phyloP scores from a whole-genome alignment of 2,113 vertebrate species.

The Syngnathus floridae region DNA sequence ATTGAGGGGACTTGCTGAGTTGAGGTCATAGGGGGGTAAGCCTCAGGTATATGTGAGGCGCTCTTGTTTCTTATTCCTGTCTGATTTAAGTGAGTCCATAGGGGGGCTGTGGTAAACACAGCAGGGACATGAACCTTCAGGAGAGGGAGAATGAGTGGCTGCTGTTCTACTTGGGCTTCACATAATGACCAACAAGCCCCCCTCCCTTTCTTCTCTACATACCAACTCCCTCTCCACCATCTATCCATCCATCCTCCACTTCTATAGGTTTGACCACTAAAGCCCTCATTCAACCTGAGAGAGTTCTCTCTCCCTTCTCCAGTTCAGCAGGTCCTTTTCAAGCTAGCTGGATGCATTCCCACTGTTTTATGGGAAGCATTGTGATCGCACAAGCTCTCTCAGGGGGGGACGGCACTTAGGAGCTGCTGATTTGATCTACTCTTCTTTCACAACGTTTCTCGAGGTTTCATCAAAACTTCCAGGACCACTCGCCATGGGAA shows the following conservation, averaged over 20 bases:
- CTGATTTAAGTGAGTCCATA: slow-evolving; percentile 60
- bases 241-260: slow-evolving; percentile 25
- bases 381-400: slow-evolving; percentile 58
- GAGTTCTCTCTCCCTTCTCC: slow-evolving; percentile 38
- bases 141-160: slow-evolving; percentile 49
- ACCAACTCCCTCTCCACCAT: slow-evolving; percentile 51
- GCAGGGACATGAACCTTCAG: slow-evolving; percentile 52
- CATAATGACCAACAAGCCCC: slow-evolving; percentile 54
- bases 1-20: slow-evolving; percentile 36
- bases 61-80: slow-evolving; percentile 54
- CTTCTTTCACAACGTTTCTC: slow-evolving; percentile 55
- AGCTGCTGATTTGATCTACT: slow-evolving; percentile 63
- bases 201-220: slow-evolving; percentile 36
- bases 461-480: slow-evolving; percentile 60
- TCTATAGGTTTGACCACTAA: slow-evolving; percentile 60
- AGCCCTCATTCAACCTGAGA: slow-evolving; percentile 57
- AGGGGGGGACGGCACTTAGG: slow-evolving; percentile 52
- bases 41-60: slow-evolving; percentile 65
- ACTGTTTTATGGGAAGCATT: slow-evolving; percentile 68
- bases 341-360: slow-evolving; percentile 47
- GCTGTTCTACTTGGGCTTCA: slow-evolving; percentile 53
- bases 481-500: slow-evolving; percentile 35
- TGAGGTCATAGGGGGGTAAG: slow-evolving; percentile 64
- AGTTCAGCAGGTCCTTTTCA: slow-evolving; percentile 57
- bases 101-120: slow-evolving; percentile 60